Conservation (phyloP, 2,888 invertebrate species). For the Kuschelorhynchus macadamiae region DNA sequence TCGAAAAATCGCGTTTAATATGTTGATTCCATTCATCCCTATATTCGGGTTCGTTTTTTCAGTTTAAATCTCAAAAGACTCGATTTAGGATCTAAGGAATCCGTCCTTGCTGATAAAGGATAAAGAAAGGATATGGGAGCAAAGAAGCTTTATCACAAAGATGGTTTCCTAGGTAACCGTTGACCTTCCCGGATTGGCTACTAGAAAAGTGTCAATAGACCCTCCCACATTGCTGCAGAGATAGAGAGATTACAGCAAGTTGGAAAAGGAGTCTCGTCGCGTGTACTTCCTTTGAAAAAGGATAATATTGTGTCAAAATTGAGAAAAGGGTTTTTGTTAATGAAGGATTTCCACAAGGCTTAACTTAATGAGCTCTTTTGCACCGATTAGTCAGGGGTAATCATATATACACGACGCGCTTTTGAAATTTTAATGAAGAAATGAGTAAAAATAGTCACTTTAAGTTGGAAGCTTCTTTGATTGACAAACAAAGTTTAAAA, state of each 20-base stretch:
- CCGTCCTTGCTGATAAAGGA: slow-evolving; percentile 47
- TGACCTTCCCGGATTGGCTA: slow-evolving; percentile 65
- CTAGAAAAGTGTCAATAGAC: slow-evolving; percentile 66
- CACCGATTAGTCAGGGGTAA: slow-evolving; percentile 23
- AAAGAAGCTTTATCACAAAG: slow-evolving; percentile 61
- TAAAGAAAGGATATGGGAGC: slow-evolving; percentile 46
- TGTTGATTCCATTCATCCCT: slow-evolving; percentile 33
- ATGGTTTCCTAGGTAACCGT: slow-evolving; percentile 65
- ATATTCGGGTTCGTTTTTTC: slow-evolving; percentile 17
- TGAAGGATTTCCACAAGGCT: slow-evolving; percentile 34
- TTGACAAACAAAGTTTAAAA: too few relatives aligned
- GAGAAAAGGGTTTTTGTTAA: slow-evolving; percentile 22
- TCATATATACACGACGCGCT: too few relatives aligned
- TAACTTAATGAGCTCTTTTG: slow-evolving; percentile 33
- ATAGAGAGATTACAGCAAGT: slow-evolving; percentile 38
- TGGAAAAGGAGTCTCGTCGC: slow-evolving; percentile 29
- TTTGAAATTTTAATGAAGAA: too few relatives aligned
- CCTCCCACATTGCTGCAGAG: slow-evolving; percentile 59
- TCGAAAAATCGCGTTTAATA: too few relatives aligned
- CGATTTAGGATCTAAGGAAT: slow-evolving; percentile 43
- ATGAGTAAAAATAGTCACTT: too few relatives aligned
- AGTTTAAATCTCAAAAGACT: slow-evolving; percentile 24
- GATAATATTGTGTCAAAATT: slow-evolving; percentile 34
- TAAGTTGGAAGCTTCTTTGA: too few relatives aligned
- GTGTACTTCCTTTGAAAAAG: slow-evolving; percentile 37